Conservation (phyloP, 2,797 vertebrate species). For the Pangasius macronema region DNA sequence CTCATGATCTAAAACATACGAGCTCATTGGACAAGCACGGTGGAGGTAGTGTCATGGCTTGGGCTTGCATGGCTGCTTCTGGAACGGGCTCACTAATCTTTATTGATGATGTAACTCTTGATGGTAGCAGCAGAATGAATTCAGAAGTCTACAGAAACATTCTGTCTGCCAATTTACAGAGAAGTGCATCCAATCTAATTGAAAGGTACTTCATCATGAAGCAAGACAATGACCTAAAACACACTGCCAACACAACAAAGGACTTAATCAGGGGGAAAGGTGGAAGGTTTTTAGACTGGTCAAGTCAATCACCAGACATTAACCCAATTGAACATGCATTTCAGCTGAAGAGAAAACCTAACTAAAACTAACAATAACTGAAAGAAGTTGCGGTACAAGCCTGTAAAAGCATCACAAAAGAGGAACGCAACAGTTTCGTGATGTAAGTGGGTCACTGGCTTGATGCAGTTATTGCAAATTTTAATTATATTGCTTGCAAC, state of each 20-base stretch:
- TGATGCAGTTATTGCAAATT: not conserved
- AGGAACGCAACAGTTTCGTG: no score
- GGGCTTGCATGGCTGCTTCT: not conserved
- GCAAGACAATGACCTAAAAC: not conserved
- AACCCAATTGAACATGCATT: not conserved
- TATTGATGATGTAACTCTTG: not conserved
- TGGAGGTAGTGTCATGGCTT: not conserved
- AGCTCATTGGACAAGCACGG: no score
- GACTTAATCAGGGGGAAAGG: not conserved
- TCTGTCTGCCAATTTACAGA: not conserved
- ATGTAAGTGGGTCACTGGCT: not conserved
- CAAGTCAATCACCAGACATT: not conserved
- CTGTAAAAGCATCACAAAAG: no score
- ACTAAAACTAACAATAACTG: no score
- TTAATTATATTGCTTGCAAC: not conserved
- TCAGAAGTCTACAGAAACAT: not conserved
- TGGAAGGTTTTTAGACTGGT: not conserved
- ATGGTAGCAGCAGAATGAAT: not conserved
- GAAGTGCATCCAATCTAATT: not conserved
- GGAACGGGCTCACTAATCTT: not conserved
- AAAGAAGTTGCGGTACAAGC: no score
- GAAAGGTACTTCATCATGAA: not conserved
- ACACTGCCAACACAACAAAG: not conserved
- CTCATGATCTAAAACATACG: no score
- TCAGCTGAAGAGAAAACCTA: no score